A percentile compares a stretch with the other conserved stretches of the same genome.
phyloP scores from a whole-genome alignment of 2,797 vertebrate genomes.

The Gymnothorax reevesii region DNA sequence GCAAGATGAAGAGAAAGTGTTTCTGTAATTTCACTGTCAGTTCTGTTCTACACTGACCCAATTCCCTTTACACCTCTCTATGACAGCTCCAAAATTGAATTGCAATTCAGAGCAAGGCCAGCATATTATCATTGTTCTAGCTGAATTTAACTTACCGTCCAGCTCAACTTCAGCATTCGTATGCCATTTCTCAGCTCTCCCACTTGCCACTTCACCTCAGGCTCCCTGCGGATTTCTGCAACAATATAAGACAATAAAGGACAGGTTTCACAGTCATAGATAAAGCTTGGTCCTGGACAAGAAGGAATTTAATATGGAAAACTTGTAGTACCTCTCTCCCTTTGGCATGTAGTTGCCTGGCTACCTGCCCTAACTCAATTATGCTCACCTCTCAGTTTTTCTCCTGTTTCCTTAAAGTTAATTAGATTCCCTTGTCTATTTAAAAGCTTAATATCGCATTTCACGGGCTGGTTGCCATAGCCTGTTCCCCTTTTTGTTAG shows the following conservation, averaged over 20 bases:
- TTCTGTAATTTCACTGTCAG: neutral
- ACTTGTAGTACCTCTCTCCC: too few species aligned
- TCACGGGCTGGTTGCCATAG: too few species aligned
- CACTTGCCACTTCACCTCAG: constrained; percentile 37
- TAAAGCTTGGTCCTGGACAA: too few species aligned
- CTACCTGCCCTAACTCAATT: too few species aligned
- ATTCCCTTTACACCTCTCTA: neutral
- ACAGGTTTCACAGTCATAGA: neutral
- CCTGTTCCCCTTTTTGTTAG: too few species aligned
- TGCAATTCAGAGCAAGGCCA: neutral
- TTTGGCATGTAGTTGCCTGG: too few species aligned
- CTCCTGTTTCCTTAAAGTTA: too few species aligned
- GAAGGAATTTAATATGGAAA: too few species aligned
- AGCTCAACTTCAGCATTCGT: constrained; percentile 52
- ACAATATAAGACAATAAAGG: neutral
- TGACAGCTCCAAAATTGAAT: neutral
- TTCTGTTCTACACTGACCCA: neutral
- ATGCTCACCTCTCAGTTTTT: too few species aligned
- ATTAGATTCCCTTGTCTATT: too few species aligned
- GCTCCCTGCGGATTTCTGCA: constrained; percentile 56
- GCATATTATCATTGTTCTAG: neutral
- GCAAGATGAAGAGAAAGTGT: neutral
- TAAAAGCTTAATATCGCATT: too few species aligned
- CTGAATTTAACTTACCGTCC: constrained; percentile 55
- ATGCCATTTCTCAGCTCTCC: constrained; percentile 31